Base-by-base conservation (phyloP, 2,113 vertebrate species). In the Geococcyx californianus region DNA sequence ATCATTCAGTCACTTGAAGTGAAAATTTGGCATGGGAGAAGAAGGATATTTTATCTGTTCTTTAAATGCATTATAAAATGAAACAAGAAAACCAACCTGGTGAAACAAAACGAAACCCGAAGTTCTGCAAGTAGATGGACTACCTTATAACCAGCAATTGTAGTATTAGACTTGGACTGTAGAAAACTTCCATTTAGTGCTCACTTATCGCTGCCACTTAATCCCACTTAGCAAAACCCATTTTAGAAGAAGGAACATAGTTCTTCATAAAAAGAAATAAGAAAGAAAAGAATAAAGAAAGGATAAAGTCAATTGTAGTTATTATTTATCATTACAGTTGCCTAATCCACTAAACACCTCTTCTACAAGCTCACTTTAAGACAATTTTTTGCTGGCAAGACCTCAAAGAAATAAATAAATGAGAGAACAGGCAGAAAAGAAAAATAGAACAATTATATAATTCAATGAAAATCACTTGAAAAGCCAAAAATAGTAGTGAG, bases 161-260 rank as follows among this genome's bases (percentile, higher is more conserved):
- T 47, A 38, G 2, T 40, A 36, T 28, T 18, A 81, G 18, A 31
- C 4, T 59, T 1, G 2, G 20, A 26, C 2, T 8, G 7, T 0
- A 0, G 3, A 69, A 83, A 69, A 23, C 3, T 36, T 80, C 8
- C 4, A 12, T 77, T 68, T 45, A 52, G 21, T 49, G 9, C 3
- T 54, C 7, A 21, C 18, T 72, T 75, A 79, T 5, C 42, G 36
- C 9, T 63, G 28, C 44, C 23, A 72, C 18, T 84, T 67, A 67
- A 64, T 52, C 19, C 17, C 6, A 36, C 7, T 25, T 24, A 38
- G 1, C 1, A 84, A 66, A 93, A 10, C 3, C 11, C 1, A 11
- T 59, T 79, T 84, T 51, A 59, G 21, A 28, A 38, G 31, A 80
- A 79, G 47, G 13, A 69, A 26, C 11, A 73, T 24, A 55, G 16